Evolutionary conservation across 2,797 vertebrate genomes (phyloP).

Genomic region (Gorsachius magnificus): DNA sequence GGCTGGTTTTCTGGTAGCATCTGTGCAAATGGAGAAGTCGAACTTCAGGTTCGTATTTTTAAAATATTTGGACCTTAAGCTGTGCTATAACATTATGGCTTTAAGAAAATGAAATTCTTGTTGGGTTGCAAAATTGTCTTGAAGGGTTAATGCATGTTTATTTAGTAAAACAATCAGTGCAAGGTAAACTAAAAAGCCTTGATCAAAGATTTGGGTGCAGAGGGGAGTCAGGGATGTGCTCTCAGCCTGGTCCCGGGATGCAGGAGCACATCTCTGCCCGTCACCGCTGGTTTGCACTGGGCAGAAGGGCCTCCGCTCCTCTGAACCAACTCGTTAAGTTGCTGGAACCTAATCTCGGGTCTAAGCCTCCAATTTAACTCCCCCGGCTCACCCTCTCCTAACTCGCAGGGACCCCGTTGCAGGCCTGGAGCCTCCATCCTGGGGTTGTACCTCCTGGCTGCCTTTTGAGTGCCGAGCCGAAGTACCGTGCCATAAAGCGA

Average conservation of each 20-base stretch:
- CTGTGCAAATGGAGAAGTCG: background rate
- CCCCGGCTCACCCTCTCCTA: background rate
- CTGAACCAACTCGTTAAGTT: background rate
- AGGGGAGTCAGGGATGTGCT: background rate
- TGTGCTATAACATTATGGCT: background rate
- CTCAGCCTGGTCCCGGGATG: background rate
- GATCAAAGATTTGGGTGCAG: background rate
- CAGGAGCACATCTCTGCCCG: background rate
- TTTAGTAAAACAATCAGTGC: background rate
- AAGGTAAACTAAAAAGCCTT: background rate
- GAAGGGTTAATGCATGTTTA: accelerated
- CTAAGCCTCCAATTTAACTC: background rate
- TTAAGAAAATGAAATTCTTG: background rate
- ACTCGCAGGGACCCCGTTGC: accelerated
- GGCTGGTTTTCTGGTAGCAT: background rate
- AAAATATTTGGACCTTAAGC: background rate
- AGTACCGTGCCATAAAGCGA: background rate
- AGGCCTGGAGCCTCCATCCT: background rate
- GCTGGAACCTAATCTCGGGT: background rate
- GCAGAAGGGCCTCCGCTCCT: accelerated
- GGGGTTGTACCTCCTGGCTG: background rate
- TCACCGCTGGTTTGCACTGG: accelerated
- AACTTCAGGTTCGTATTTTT: background rate
- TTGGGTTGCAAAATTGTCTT: background rate
- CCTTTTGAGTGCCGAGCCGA: background rate